These are phyloP conservation scores for Botia kubotai DNA, from an alignment of 2,797 vertebrate species.

Conservation along the genomic window DNA sequence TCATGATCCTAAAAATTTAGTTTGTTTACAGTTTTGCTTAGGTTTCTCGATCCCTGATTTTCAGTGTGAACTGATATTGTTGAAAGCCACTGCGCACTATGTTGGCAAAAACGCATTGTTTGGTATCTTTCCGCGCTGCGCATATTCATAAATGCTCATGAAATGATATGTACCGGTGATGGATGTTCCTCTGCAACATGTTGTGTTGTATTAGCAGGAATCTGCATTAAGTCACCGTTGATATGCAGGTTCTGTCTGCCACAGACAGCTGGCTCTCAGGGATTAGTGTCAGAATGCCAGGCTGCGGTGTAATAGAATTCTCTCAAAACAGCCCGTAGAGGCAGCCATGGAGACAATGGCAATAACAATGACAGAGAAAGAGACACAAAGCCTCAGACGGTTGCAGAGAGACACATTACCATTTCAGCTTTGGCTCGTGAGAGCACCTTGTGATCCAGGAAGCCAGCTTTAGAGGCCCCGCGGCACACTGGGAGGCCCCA, in stretches of 20 bases:
- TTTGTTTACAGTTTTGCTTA: too few relatives aligned
- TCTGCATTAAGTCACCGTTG: slow-evolving; percentile 17
- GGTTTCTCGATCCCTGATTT: too few relatives aligned
- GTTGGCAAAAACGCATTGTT: background rate
- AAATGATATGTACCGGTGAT: background rate
- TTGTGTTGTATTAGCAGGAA: slow-evolving; percentile 4
- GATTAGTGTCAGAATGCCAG: slow-evolving; percentile 51
- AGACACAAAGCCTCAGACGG: slow-evolving; percentile 25
- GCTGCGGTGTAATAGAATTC: slow-evolving; percentile 44
- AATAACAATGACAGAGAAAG: slow-evolving; percentile 43
- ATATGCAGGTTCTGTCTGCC: slow-evolving; percentile 33
- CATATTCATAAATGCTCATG: too few relatives aligned
- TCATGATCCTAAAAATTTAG: too few relatives aligned
- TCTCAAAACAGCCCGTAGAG: slow-evolving; percentile 40
- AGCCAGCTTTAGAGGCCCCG: slow-evolving; percentile 7
- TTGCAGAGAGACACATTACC: slow-evolving; percentile 16
- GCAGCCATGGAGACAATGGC: slow-evolving; percentile 29
- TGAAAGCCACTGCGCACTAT: background rate
- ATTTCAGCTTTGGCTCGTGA: slow-evolving; percentile 23
- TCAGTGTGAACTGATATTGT: background rate
- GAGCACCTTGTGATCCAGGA: slow-evolving; percentile 20
- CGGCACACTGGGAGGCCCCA: background rate
- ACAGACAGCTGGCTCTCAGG: slow-evolving; percentile 44
- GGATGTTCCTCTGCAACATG: background rate
- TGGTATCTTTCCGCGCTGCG: background rate